phyloP scores from a whole-genome alignment of 1,140 invertebrate genomes.

The Bombus cullumanus region DNA sequence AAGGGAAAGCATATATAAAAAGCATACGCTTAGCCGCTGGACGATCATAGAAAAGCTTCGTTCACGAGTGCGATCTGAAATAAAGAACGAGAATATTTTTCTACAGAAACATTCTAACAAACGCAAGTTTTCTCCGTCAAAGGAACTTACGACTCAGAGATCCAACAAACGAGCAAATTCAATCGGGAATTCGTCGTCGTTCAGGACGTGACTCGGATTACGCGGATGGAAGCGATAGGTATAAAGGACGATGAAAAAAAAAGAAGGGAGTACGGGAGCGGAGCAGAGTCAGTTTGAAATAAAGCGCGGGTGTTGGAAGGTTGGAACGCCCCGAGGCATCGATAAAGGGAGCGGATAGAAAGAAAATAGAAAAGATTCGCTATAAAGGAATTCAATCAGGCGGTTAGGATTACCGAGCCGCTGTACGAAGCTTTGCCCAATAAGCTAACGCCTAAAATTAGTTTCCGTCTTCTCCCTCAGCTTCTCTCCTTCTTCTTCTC shows the following conservation, averaged over 20 bases:
- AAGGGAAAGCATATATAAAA: no score
- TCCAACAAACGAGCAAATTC: constrained; percentile 8
- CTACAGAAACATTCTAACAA: no score
- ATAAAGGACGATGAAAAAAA: neutral
- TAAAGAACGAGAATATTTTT: no score
- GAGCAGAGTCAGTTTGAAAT: neutral
- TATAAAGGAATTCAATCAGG: constrained; percentile 39
- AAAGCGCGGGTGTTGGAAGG: neutral
- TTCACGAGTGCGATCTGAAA: no score
- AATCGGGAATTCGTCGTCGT: neutral
- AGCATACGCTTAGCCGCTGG: no score
- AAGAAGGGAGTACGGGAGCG: no score
- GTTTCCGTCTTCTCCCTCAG: neutral
- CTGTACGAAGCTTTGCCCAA: constrained; percentile 31
- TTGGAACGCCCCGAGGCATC: neutral
- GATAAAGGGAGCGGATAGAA: neutral
- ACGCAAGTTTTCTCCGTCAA: neutral
- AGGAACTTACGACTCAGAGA: neutral
- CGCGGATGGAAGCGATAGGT: neutral
- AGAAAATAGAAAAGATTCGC: constrained; percentile 18
- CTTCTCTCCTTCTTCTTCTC: no score
- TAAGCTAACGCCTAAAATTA: constrained; percentile 41
- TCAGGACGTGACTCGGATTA: constrained; percentile 25
- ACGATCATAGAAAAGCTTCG: no score
- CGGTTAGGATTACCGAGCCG: constrained; percentile 28